These are phyloP conservation scores for Hyaena hyaena DNA, from an alignment of 2,113 vertebrate species.

Conservation along the genomic window DNA sequence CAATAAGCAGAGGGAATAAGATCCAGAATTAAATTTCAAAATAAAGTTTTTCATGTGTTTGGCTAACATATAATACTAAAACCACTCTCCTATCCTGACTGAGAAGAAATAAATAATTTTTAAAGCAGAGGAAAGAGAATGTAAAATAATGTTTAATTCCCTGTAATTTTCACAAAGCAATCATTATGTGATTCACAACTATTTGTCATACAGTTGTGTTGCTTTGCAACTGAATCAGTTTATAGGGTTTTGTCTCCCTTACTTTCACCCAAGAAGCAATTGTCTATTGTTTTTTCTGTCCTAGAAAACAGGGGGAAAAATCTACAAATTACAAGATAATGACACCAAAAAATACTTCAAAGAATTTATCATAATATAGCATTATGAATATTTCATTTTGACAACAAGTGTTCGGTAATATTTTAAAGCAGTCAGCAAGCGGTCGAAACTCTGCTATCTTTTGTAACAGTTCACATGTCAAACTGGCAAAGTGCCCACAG, in stretches of 20 bases:
- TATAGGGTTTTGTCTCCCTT: constrained; percentile 58
- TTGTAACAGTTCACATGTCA: constrained; percentile 95
- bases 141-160: constrained; percentile 71
- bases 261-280: constrained; percentile 73
- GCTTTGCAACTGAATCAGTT: constrained; percentile 47
- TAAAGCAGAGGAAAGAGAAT: constrained; percentile 68
- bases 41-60: constrained; percentile 58
- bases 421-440: constrained; percentile 88
- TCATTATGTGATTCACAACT: constrained; percentile 74
- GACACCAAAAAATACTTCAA: constrained; percentile 69
- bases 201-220: constrained; percentile 59
- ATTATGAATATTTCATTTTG: constrained; percentile 86
- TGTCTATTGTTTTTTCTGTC: constrained; percentile 68
- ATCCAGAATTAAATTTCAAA: constrained; percentile 67
- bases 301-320: constrained; percentile 47
- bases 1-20: constrained; percentile 74
- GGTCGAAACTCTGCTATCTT: constrained; percentile 89
- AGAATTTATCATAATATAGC: constrained; percentile 84
- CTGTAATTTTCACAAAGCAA: constrained; percentile 70
- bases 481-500: constrained; percentile 92
- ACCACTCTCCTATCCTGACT: constrained; percentile 62
- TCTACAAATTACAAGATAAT: constrained; percentile 78
- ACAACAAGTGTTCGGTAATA: constrained; percentile 85
- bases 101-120: constrained; percentile 71
- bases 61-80: constrained; percentile 51